Conservation (phyloP, 37 sponge, comb jelly and placozoan species). For the Trichoplax adhaerens region DNA sequence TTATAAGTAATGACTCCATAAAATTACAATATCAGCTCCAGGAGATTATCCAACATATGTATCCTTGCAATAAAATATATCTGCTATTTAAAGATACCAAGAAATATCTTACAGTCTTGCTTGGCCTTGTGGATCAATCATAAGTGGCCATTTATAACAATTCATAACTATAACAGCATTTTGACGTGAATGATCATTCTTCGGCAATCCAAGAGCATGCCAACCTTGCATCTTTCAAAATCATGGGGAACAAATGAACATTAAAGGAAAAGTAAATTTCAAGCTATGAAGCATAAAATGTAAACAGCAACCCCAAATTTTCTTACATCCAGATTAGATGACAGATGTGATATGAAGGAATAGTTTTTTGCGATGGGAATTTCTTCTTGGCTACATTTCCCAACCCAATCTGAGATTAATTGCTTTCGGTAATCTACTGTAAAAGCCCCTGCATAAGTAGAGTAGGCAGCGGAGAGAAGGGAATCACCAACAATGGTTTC, state of each 20-base stretch:
- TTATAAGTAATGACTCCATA: too few species aligned
- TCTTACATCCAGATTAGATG: not conserved
- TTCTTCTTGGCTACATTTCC: slow-evolving; percentile 23
- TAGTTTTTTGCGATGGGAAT: slow-evolving; percentile 7
- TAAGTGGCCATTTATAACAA: slow-evolving; percentile 30
- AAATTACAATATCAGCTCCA: too few species aligned
- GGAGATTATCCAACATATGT: too few species aligned
- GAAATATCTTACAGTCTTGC: slow-evolving; percentile 14
- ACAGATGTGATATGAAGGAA: not conserved
- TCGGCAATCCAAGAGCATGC: slow-evolving; percentile 38
- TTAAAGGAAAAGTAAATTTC: too few species aligned
- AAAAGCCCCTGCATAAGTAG: slow-evolving; percentile 42
- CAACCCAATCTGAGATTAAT: slow-evolving; percentile 32
- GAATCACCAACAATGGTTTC: slow-evolving; percentile 33
- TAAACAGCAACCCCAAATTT: not conserved
- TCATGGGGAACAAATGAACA: too few species aligned
- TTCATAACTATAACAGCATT: slow-evolving; percentile 27
- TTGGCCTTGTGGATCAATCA: slow-evolving; percentile 52
- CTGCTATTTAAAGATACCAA: too few species aligned
- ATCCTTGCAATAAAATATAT: too few species aligned
- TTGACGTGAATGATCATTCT: slow-evolving; percentile 34
- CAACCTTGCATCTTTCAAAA: slow-evolving; percentile 28
- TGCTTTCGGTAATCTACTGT: slow-evolving; percentile 17
- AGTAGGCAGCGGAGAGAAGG: slow-evolving; percentile 28
- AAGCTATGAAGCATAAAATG: too few species aligned